phyloP scores from a whole-genome alignment of 2,888 invertebrate genomes.

The Bedellia somnulentella region DNA sequence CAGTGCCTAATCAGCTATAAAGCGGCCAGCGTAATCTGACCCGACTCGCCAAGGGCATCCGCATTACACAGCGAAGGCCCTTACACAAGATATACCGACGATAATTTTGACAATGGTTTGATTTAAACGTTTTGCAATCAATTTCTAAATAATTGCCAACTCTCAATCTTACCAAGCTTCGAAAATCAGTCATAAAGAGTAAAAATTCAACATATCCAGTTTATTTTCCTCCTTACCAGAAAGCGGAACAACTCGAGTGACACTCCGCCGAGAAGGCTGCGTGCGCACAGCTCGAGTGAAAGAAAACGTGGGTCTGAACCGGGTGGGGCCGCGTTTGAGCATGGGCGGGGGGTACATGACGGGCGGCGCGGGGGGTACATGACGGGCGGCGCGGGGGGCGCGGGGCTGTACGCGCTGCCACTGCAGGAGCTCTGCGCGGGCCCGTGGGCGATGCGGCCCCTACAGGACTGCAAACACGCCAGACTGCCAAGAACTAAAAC shows the following conservation, averaged over 20 bases:
- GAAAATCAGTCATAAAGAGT: too few relatives aligned
- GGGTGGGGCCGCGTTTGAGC: constrained; percentile 56
- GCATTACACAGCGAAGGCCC: too few relatives aligned
- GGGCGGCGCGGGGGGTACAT: too few relatives aligned
- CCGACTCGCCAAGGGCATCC: too few relatives aligned
- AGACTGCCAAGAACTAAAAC: constrained; percentile 79
- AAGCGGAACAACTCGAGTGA: constrained; percentile 71
- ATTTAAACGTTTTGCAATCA: too few relatives aligned
- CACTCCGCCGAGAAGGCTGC: constrained; percentile 78
- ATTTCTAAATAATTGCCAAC: too few relatives aligned
- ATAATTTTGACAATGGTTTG: too few relatives aligned
- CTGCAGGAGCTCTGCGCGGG: constrained; percentile 74
- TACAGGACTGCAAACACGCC: constrained; percentile 78
- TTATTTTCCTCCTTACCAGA: constrained; percentile 21
- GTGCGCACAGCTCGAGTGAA: constrained; percentile 74
- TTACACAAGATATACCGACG: too few relatives aligned
- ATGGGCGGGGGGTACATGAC: constrained; percentile 33
- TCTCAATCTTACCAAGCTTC: too few relatives aligned
- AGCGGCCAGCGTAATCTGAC: too few relatives aligned
- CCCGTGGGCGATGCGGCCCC: constrained; percentile 54
- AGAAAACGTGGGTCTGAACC: constrained; percentile 75
- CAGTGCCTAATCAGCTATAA: too few relatives aligned
- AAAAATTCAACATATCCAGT: background rate
- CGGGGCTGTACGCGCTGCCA: constrained; percentile 79
- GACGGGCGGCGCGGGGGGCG: constrained; percentile 47